Evolutionary conservation across 2,888 invertebrate species (phyloP), one percentile per base, ranked within the genome.

Genomic region (Protophormia terraenovae): DNA sequence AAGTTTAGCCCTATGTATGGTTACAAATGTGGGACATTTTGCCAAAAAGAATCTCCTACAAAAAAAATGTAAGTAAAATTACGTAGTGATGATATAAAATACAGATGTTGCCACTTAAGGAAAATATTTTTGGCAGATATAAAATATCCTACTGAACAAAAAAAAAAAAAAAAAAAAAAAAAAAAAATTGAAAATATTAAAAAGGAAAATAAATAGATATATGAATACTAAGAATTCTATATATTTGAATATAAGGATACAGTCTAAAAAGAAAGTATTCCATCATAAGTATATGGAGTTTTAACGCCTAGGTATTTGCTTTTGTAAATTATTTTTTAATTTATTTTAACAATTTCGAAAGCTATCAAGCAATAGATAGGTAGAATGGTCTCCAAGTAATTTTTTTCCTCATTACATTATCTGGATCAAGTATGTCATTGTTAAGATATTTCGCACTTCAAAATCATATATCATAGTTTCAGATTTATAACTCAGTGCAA

Each of bases 71-170:
- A 35, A 24, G 14, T 38, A 66, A 64, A 66, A 22, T 62, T 50
- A 24, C 66, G 16, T 58, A 67, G 69, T 77, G 19, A 38, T 66
- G 47, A 83, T 77, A 72, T 77, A 66, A 82, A 82, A 83, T 77
- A 58, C 77, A 77, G 83, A 83, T 77, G 83, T 77, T 72, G 29
- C 76, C 71, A 83, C 72, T 83, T 77, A 50, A 27, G 38, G 27
- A 66, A 72, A 53, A 83, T 55, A 64, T 64, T 35, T 55, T 72
- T 72, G 47, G 58, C 71, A 71, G 14, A 38, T 71, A 55, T 71
- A 66, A 32, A 50, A 67, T 67, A 24, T 66, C 2, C 45, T 29
- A 53, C n/a, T 50, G 24, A 50, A 47, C 14, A 73, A 22, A 53
- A 41, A 29, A 35, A 10, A 16, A 10, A 12, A 5, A 5, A 12